Evolutionary conservation across 2,888 invertebrate species (phyloP).

Genomic region (Scaptomyza flava): DNA sequence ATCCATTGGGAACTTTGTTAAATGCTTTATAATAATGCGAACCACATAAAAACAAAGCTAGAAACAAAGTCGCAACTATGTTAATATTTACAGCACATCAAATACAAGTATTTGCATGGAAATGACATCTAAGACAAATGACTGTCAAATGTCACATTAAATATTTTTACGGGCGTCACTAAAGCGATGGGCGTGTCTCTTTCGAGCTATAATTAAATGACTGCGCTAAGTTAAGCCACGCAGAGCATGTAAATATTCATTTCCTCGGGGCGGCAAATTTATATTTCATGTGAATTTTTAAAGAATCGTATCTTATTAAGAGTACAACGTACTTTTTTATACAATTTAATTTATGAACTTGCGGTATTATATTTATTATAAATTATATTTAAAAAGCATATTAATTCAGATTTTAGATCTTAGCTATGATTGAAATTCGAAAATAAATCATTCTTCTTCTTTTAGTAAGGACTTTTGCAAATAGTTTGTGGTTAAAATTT

Average conservation of each 20-base stretch:
- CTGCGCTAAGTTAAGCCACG: constrained; percentile 66
- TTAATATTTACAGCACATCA: constrained; percentile 18
- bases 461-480: too few species aligned
- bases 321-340: too few species aligned
- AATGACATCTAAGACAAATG: constrained; percentile 67
- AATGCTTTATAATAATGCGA: constrained; percentile 13
- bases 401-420: too few species aligned
- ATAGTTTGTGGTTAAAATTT: too few species aligned
- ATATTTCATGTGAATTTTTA: constrained; percentile 10
- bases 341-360: too few species aligned
- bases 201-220: constrained; percentile 70
- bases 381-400: too few species aligned
- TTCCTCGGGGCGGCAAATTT: constrained; percentile 10
- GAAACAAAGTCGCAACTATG: constrained; percentile 26
- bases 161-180: constrained; percentile 67
- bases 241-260: constrained; percentile 64
- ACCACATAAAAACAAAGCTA: constrained; percentile 32
- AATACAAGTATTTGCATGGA: constrained; percentile 61
- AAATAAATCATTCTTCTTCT: too few species aligned
- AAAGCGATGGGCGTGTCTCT: constrained; percentile 18
- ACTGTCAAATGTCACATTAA: constrained; percentile 78
- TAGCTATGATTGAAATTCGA: too few species aligned
- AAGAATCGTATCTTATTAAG: too few species aligned
- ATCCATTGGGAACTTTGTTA: constrained; percentile 42
- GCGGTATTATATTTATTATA: too few species aligned